These are phyloP conservation scores for Gonioctena quinquepunctata DNA, from an alignment of 1,140 invertebrate species.

Conservation along the genomic window DNA sequence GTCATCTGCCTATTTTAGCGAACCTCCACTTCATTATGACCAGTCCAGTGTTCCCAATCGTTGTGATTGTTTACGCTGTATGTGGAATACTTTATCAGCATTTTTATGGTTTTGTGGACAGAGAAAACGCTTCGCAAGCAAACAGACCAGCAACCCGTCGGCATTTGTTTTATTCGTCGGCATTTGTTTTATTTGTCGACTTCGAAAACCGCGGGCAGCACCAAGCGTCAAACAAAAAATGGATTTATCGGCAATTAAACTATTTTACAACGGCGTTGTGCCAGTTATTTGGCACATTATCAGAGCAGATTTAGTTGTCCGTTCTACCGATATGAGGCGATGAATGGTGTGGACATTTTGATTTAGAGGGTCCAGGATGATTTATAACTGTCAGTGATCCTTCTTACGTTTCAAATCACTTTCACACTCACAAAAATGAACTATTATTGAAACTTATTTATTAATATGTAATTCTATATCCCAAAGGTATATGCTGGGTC, in stretches of 20 bases:
- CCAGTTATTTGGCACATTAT: slow-evolving; percentile 13
- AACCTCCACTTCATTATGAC: neutral
- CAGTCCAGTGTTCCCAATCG: neutral
- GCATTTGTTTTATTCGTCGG: neutral
- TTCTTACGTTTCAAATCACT: too few relatives aligned
- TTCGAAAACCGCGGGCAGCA: neutral
- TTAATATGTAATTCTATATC: too few relatives aligned
- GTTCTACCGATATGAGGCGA: neutral
- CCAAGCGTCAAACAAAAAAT: neutral
- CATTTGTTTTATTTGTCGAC: neutral
- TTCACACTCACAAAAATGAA: too few relatives aligned
- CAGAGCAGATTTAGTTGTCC: slow-evolving; percentile 3
- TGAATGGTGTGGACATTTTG: neutral
- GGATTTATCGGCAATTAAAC: slow-evolving; percentile 18
- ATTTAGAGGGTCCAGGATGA: neutral
- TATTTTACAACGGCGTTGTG: slow-evolving; percentile 13
- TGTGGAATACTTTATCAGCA: slow-evolving; percentile 3
- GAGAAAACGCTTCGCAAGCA: slow-evolving; percentile 5
- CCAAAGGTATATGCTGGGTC: too few relatives aligned
- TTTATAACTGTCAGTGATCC: too few relatives aligned
- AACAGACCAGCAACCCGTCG: neutral
- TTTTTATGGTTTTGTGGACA: neutral
- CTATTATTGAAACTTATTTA: too few relatives aligned
- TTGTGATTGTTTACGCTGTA: neutral
- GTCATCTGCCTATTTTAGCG: too few relatives aligned